Percentiles rank a stretch among this genome's conserved stretches.
These are phyloP conservation scores for Saturnia japonica DNA, from an alignment of 2,888 invertebrate genomes.

Conservation along the genomic window DNA sequence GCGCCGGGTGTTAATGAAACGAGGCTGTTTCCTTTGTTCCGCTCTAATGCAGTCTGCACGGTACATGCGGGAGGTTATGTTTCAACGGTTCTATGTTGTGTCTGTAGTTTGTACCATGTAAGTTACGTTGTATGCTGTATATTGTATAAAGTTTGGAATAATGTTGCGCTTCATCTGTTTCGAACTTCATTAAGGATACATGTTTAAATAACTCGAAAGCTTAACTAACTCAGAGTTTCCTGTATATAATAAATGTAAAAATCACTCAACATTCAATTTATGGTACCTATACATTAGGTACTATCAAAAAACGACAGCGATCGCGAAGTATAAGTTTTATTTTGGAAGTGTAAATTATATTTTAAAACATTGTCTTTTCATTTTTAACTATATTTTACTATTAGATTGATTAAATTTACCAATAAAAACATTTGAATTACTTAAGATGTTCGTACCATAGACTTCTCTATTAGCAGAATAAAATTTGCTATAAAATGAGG, in stretches of 20 bases:
- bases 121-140: background rate
- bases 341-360: too few relatives aligned
- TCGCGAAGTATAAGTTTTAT: too few relatives aligned
- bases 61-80: slow-evolving; percentile 47
- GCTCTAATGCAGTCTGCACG: slow-evolving; percentile 54
- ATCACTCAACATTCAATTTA: too few relatives aligned
- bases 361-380: too few relatives aligned
- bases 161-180: slow-evolving; percentile 21
- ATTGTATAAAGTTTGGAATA: background rate
- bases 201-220: background rate
- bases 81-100: slow-evolving; percentile 34
- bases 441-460: background rate
- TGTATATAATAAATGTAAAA: background rate
- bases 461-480: background rate
- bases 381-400: too few relatives aligned
- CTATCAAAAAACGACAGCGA: too few relatives aligned
- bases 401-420: background rate
- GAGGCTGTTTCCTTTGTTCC: slow-evolving; percentile 50
- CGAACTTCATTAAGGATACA: background rate
- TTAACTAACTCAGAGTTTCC: background rate
- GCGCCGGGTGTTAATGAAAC: slow-evolving; percentile 46
- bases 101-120: background rate
- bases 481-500: background rate
- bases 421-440: background rate
- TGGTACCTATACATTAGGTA: too few relatives aligned